phyloP scores from a whole-genome alignment of 2,113 vertebrate species.

The Candoia aspera region DNA sequence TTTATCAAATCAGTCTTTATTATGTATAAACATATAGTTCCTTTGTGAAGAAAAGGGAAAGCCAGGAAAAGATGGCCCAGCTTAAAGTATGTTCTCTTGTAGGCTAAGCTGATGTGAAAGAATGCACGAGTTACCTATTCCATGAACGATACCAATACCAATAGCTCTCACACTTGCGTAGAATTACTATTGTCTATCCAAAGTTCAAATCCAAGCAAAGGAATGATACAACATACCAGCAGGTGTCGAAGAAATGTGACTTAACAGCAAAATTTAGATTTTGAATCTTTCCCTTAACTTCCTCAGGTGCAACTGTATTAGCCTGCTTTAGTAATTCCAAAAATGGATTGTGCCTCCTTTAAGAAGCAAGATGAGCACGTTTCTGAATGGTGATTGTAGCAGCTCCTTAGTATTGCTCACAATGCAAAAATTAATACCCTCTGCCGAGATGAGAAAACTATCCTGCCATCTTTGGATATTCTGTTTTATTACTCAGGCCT shows the following conservation, averaged over 20 bases:
- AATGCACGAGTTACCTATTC: not conserved
- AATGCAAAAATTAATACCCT: not conserved
- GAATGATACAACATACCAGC: not conserved
- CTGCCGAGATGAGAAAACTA: not conserved
- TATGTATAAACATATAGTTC: not conserved
- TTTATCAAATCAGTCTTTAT: not conserved
- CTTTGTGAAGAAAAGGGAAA: not conserved
- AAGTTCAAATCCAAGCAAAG: not conserved
- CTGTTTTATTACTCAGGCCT: not conserved
- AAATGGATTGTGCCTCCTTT: not conserved
- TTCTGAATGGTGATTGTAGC: not conserved
- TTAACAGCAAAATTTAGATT: not conserved
- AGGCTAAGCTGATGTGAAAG: not conserved
- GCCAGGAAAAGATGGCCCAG: not conserved
- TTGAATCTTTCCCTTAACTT: not conserved
- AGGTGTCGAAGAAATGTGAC: not conserved
- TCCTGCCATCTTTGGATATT: not conserved
- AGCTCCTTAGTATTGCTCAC: not conserved
- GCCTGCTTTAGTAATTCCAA: not conserved
- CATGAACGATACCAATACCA: not conserved
- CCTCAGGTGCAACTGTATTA: not conserved
- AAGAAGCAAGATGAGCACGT: not conserved
- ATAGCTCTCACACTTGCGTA: not conserved
- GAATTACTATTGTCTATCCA: not conserved
- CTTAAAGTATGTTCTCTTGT: not conserved